A percentile compares a stretch with the other conserved stretches of the same genome.
Evolutionary conservation across 53 echinoderm and acorn worm species (phyloP).

Genomic region (Apostichopus leukothele): DNA sequence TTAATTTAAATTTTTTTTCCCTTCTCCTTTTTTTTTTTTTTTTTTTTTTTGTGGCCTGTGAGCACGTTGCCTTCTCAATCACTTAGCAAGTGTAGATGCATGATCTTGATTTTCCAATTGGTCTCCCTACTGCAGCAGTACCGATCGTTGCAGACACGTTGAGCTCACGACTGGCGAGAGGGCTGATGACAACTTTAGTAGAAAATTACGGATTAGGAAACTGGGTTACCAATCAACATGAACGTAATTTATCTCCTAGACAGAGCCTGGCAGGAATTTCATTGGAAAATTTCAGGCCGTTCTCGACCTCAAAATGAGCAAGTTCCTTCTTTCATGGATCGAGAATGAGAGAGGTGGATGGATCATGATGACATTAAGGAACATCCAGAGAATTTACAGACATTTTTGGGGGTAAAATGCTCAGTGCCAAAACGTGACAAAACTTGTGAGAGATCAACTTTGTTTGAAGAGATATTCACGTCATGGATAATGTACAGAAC

Average conservation of each 20-base stretch:
- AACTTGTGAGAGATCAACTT: too few species aligned
- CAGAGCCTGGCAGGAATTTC: not conserved
- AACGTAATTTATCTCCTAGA: not conserved
- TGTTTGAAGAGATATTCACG: too few species aligned
- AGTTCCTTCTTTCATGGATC: too few species aligned
- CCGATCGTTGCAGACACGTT: not conserved
- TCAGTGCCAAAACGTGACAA: too few species aligned
- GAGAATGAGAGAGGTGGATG: too few species aligned
- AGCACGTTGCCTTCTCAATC: slow-evolving; percentile 28
- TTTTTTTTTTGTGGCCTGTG: not conserved
- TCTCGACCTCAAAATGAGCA: too few species aligned
- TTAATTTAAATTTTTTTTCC: slow-evolving; percentile 17
- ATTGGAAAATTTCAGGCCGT: not conserved
- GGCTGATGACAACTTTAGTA: not conserved
- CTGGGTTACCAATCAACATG: not conserved
- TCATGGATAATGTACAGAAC: too few species aligned
- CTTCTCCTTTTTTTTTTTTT: too few species aligned
- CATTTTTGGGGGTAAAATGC: too few species aligned
- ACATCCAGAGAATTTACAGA: too few species aligned
- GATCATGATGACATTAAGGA: too few species aligned
- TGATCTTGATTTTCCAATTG: not conserved
- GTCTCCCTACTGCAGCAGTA: not conserved
- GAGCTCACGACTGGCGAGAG: not conserved
- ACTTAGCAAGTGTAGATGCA: not conserved
- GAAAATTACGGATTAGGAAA: not conserved